Percentiles rank a stretch among this genome's conserved stretches.
Evolutionary conservation across 1,140 invertebrate genomes (phyloP).

Genomic region (Psilanteris sp.): DNA sequence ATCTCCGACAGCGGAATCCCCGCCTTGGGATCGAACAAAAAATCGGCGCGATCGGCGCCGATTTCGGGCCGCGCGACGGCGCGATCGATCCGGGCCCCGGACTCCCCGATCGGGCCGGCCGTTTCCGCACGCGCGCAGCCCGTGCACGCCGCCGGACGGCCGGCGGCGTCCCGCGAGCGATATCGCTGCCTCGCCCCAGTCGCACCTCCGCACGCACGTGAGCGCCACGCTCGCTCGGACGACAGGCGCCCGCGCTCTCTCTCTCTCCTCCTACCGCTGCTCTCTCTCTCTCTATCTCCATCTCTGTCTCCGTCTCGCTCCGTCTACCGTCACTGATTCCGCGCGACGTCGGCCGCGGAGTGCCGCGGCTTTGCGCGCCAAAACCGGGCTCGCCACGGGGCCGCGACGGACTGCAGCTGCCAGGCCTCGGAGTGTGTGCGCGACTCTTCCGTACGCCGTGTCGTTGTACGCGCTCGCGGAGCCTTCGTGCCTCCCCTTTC

Average conservation of each 20-base stretch:
- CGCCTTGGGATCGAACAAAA: no score
- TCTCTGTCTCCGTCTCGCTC: conserved; percentile 3
- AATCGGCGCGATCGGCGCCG: conserved; percentile 18
- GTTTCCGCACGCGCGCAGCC: conserved; percentile 27
- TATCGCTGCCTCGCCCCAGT: conserved; percentile 41
- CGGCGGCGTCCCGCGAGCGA: conserved; percentile 25
- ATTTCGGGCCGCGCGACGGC: background rate
- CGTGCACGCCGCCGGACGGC: conserved; percentile 16
- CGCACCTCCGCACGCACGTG: conserved; percentile 37
- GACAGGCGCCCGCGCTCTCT: conserved; percentile 24
- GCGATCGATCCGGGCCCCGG: conserved; percentile 3
- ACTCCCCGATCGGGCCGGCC: conserved; percentile 8
- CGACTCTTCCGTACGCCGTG: background rate
- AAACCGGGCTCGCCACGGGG: conserved; percentile 8
- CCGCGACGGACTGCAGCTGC: background rate
- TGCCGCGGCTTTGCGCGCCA: conserved; percentile 11
- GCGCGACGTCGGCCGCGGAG: conserved; percentile 12
- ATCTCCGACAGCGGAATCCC: no score
- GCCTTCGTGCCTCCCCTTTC: conserved; percentile 49
- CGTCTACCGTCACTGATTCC: background rate
- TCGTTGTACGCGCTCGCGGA: background rate
- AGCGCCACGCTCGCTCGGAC: conserved; percentile 25
- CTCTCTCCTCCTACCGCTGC: no score
- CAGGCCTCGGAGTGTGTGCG: no score
- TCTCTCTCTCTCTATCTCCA: no score